phyloP scores from a whole-genome alignment of 2,888 invertebrate genomes.

The Cheiracanthium punctorium region DNA sequence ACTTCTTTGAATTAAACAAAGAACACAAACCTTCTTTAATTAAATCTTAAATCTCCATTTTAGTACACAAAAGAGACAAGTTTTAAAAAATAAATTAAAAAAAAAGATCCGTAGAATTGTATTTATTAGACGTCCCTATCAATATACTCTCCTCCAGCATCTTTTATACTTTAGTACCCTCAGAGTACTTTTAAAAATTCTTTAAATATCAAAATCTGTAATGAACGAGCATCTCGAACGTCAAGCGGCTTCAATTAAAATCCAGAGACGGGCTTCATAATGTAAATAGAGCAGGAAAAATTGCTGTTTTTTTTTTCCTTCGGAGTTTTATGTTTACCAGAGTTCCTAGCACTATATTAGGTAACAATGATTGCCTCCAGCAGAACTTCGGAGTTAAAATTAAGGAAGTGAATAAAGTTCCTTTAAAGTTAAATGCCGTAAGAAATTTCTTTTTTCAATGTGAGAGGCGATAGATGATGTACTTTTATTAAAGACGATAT shows the following conservation, averaged over 20 bases:
- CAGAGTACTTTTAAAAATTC: conserved; percentile 27
- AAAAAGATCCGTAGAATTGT: not conserved
- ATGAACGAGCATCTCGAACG: conserved; percentile 44
- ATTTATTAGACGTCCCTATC: not conserved
- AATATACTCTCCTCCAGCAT: not conserved
- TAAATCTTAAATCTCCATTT: not conserved
- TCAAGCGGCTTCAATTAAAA: conserved; percentile 63
- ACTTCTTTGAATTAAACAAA: too few relatives aligned
- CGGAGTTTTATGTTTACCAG: conserved; percentile 19
- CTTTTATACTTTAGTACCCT: not conserved
- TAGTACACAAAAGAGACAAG: not conserved
- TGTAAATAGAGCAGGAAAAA: conserved; percentile 51
- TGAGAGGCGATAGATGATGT: not conserved
- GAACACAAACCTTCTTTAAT: not conserved
- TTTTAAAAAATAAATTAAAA: not conserved
- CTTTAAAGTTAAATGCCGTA: not conserved
- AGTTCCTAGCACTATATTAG: conserved; percentile 12
- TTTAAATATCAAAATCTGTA: conserved; percentile 66
- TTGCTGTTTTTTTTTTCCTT: conserved; percentile 36
- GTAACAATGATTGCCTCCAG: conserved; percentile 19
- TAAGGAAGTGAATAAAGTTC: conserved; percentile 1
- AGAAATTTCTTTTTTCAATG: not conserved
- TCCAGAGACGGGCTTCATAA: conserved; percentile 18
- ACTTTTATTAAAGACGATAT: too few relatives aligned
- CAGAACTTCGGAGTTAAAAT: conserved; percentile 32